phyloP scores from a whole-genome alignment of 2,113 vertebrate genomes.

The Python bivittatus region DNA sequence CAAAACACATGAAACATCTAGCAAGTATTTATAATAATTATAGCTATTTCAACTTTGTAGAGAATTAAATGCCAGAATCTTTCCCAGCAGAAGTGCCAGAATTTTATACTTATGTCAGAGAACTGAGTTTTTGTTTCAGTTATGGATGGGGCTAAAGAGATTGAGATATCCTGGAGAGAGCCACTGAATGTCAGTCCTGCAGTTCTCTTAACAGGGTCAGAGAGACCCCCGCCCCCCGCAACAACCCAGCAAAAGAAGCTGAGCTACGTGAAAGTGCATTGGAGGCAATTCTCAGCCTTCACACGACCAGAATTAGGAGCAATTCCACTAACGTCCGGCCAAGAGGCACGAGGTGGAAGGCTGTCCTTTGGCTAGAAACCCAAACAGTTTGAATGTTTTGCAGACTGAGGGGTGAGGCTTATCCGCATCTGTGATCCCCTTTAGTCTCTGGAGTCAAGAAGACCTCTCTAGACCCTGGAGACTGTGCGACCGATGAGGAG shows the following conservation, averaged over 20 bases:
- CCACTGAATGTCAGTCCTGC: neutral
- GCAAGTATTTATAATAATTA: neutral
- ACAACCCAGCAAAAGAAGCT: neutral
- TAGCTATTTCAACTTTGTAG: neutral
- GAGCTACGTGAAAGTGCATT: neutral
- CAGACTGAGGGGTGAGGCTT: neutral
- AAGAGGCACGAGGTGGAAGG: neutral
- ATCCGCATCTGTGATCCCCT: neutral
- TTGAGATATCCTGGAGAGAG: too few relatives aligned
- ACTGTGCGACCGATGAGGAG: neutral
- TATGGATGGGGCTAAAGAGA: neutral
- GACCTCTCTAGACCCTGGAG: neutral
- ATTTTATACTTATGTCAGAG: neutral
- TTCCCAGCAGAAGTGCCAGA: neutral
- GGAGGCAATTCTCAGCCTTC: neutral
- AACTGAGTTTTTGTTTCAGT: neutral
- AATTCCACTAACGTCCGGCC: neutral
- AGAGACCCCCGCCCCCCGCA: neutral
- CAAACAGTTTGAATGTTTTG: neutral
- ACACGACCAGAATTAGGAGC: neutral
- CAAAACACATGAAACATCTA: neutral
- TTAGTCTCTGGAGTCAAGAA: neutral
- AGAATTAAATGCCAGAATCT: neutral
- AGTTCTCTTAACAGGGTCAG: neutral
- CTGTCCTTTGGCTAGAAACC: conserved; percentile 3